Conservation (phyloP, 64 coral and sea anemone species). For the Orbicella faveolata region DNA sequence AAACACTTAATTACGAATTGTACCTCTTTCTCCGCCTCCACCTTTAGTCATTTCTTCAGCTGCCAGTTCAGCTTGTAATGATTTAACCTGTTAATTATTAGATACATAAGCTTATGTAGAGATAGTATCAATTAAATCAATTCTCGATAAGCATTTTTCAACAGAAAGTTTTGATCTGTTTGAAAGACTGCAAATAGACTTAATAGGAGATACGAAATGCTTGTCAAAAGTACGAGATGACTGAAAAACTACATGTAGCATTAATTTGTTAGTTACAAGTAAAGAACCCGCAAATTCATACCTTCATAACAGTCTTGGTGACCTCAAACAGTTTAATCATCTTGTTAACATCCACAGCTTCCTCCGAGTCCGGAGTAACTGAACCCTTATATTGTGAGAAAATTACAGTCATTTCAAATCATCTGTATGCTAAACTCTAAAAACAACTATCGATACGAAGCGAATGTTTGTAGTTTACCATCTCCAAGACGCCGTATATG, state of each 20-base stretch:
- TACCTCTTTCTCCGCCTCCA: constrained; percentile 21
- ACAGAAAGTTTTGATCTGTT: no score
- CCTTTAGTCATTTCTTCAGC: not conserved
- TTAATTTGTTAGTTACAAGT: no score
- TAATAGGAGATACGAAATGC: no score
- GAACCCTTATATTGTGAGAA: constrained; percentile 31
- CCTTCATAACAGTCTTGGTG: constrained; percentile 75
- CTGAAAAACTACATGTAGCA: no score
- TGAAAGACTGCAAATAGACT: no score
- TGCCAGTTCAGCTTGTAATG: not conserved
- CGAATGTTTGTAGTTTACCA: constrained; percentile 52
- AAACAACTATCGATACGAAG: not conserved
- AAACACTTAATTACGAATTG: no score
- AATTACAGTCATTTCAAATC: not conserved
- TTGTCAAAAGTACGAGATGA: no score
- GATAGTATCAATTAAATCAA: no score
- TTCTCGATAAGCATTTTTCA: no score
- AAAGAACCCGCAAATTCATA: constrained; percentile 9
- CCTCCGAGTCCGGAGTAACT: constrained; percentile 48
- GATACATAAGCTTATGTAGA: no score
- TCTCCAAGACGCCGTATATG: constrained; percentile 72
- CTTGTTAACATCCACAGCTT: constrained; percentile 66
- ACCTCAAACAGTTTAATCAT: constrained; percentile 92
- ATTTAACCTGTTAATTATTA: constrained; percentile 10
- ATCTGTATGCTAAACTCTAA: not conserved